Conservation (phyloP, 2,888 invertebrate genomes). For the Euproctis similis region DNA sequence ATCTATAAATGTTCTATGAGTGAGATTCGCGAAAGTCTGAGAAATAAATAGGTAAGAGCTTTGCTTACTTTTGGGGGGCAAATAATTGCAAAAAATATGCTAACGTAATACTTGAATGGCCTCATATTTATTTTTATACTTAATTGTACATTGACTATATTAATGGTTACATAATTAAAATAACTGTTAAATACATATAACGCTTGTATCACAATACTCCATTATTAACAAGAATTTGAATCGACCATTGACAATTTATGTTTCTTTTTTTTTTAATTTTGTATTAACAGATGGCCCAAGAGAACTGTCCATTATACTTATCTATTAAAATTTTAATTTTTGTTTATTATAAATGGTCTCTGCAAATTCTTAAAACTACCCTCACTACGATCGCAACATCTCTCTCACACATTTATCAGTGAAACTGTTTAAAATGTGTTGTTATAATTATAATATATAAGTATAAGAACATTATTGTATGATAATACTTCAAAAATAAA, state of each 20-base stretch:
- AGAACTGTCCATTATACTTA: too few species aligned
- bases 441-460: slow-evolving; percentile 29
- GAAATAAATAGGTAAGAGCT: too few species aligned
- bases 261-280: too few species aligned
- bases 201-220: too few species aligned
- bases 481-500: slow-evolving; percentile 25
- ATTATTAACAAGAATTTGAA: slow-evolving; percentile 8
- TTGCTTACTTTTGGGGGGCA: too few species aligned
- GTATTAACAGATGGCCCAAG: slow-evolving; percentile 1
- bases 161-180: too few species aligned
- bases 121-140: slow-evolving; percentile 8
- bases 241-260: slow-evolving; percentile 2
- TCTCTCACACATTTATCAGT: slow-evolving; percentile 30
- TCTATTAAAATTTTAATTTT: slow-evolving; percentile 1
- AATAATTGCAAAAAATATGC: too few species aligned
- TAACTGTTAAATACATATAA: too few species aligned
- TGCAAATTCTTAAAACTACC: slow-evolving; percentile 1
- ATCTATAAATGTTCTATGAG: too few species aligned
- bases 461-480: slow-evolving; percentile 23
- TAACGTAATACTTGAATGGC: too few species aligned
- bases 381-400: slow-evolving; percentile 15
- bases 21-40: too few species aligned
- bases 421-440: slow-evolving; percentile 33
- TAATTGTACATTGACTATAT: slow-evolving; percentile 16
- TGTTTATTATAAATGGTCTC: slow-evolving; percentile 1